A percentile compares a stretch with the other conserved stretches of the same genome.
Evolutionary conservation across 2,888 invertebrate species (phyloP).

Genomic region (Helicoverpa assulta): DNA sequence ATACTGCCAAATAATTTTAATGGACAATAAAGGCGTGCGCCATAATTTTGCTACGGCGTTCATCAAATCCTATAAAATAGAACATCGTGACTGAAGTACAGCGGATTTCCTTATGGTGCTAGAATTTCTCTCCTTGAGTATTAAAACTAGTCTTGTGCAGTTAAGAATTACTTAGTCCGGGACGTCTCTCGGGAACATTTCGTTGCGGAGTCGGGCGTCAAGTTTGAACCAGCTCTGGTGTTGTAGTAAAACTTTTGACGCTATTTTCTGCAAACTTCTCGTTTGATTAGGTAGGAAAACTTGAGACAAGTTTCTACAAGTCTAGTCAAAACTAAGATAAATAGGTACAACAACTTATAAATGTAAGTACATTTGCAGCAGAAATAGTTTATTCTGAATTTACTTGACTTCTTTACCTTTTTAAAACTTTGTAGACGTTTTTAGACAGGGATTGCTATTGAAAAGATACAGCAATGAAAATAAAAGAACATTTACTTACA

Average conservation of each 20-base stretch:
- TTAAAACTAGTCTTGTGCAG: conserved; percentile 60
- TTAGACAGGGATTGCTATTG: conserved; percentile 31
- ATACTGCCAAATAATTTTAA: conserved; percentile 50
- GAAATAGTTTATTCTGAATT: conserved; percentile 38
- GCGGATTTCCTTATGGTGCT: conserved; percentile 55
- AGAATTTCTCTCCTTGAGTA: conserved; percentile 52
- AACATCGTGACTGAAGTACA: conserved; percentile 38
- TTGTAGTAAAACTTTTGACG: conserved; percentile 78
- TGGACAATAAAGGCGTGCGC: conserved; percentile 32
- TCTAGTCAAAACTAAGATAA: conserved; percentile 67
- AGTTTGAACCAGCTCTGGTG: conserved; percentile 68
- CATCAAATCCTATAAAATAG: conserved; percentile 48
- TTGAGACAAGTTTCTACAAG: conserved; percentile 67
- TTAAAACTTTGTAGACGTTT: conserved; percentile 24
- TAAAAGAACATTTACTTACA: conserved; percentile 35
- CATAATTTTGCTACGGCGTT: conserved; percentile 44
- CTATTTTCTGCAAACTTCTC: conserved; percentile 82
- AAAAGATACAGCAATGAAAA: conserved; percentile 42
- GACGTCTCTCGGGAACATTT: conserved; percentile 68
- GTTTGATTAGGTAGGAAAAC: conserved; percentile 82
- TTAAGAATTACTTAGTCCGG: conserved; percentile 62
- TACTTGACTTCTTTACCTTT: conserved; percentile 23
- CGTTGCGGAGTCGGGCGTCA: conserved; percentile 63
- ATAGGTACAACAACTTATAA: conserved; percentile 61
- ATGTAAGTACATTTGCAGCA: conserved; percentile 46